Evolutionary conservation across 2,888 invertebrate species (phyloP).

Genomic region (Metalampra italica): DNA sequence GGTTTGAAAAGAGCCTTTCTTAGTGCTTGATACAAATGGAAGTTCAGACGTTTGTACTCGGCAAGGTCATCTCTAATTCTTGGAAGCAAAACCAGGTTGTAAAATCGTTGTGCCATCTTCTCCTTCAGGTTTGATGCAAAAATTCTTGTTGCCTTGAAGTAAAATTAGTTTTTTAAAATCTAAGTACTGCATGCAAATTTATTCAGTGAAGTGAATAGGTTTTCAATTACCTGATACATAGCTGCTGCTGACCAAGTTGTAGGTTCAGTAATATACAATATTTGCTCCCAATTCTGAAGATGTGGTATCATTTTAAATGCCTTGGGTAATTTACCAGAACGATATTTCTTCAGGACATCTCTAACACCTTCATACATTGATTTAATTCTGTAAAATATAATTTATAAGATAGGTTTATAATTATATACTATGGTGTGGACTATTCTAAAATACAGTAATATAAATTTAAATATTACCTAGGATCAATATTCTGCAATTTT

Average conservation of each 20-base stretch:
- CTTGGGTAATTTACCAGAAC: conserved; percentile 98
- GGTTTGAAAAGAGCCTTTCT: conserved; percentile 97
- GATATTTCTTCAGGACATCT: conserved; percentile 91
- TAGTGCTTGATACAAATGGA: conserved; percentile 96
- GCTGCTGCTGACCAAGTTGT: conserved; percentile 98
- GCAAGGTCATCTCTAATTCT: conserved; percentile 95
- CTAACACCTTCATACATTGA: conserved; percentile 95
- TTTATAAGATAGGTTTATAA: not conserved
- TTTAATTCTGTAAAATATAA: conserved; percentile 75
- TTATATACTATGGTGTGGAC: conserved; percentile 1
- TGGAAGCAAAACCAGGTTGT: conserved; percentile 94
- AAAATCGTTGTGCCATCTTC: conserved; percentile 97
- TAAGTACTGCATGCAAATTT: not conserved
- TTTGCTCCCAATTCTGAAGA: conserved; percentile 96
- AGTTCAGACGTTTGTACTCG: conserved; percentile 96
- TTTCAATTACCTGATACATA: conserved; percentile 86
- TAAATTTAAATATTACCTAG: conserved; percentile 59
- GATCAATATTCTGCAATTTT: conserved; percentile 90
- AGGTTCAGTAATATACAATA: conserved; percentile 91
- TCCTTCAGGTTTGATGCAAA: conserved; percentile 98
- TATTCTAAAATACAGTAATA: not conserved
- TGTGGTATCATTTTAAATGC: conserved; percentile 98
- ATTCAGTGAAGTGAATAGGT: no score
- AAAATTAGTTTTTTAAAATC: conserved; percentile 5
- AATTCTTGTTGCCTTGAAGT: conserved; percentile 88